These are phyloP conservation scores for Chymomyza caudatula DNA, from an alignment of 2,888 invertebrate species.

Conservation along the genomic window DNA sequence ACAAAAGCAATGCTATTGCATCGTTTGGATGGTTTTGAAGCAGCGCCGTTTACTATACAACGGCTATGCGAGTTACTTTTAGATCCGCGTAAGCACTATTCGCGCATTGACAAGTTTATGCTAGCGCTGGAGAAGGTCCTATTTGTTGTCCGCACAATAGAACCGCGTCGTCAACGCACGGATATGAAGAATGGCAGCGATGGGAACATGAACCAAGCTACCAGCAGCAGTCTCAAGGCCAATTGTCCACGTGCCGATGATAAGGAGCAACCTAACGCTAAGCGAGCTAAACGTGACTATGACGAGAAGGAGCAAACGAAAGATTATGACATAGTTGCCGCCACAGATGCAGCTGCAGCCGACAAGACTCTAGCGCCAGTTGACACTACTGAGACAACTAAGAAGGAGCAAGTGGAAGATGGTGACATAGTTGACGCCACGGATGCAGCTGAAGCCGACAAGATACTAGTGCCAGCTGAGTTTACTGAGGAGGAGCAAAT, in stretches of 20 bases:
- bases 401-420: no score
- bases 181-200: constrained; percentile 82
- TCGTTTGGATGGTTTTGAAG: constrained; percentile 88
- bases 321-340: no score
- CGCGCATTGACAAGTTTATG: constrained; percentile 97
- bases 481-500: no score
- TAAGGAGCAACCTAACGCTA: constrained; percentile 78
- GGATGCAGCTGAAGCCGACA: no score
- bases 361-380: no score
- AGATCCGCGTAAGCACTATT: constrained; percentile 95
- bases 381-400: no score
- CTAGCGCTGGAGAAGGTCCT: constrained; percentile 92
- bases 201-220: constrained; percentile 46
- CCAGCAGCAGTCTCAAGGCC: constrained; percentile 27
- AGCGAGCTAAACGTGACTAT: constrained; percentile 74
- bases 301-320: constrained; percentile 52
- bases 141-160: constrained; percentile 86
- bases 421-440: no score
- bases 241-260: constrained; percentile 68
- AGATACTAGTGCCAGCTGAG: no score
- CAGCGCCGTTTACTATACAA: constrained; percentile 97
- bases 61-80: constrained; percentile 95
- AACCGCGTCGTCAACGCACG: constrained; percentile 83
- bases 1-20: constrained; percentile 91
- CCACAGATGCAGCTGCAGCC: no score